Evolutionary conservation across 2,888 invertebrate species (phyloP).

Genomic region (Ptilodon capucinus): DNA sequence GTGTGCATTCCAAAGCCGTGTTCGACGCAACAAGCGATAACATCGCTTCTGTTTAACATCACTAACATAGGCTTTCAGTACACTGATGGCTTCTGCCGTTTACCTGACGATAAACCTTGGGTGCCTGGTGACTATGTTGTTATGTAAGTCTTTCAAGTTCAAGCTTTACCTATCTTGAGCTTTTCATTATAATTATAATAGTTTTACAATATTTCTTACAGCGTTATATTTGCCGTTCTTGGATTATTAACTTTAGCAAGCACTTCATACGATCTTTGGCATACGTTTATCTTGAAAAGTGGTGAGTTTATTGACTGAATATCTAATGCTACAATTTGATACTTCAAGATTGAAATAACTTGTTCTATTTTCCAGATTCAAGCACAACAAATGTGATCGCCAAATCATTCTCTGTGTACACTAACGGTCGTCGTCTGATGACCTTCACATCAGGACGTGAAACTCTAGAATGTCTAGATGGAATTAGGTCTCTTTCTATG

Average conservation of each 20-base stretch:
- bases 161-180: background rate
- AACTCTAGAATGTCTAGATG: slow-evolving; percentile 61
- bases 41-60: slow-evolving; percentile 25
- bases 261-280: slow-evolving; percentile 42
- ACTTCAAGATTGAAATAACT: background rate
- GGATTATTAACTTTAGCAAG: slow-evolving; percentile 38
- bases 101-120: slow-evolving; percentile 43
- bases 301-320: slow-evolving; percentile 26
- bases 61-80: slow-evolving; percentile 27
- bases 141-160: slow-evolving; percentile 28
- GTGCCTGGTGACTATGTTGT: slow-evolving; percentile 36
- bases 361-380: slow-evolving; percentile 28
- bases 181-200: too few relatives aligned
- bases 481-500: slow-evolving; percentile 59
- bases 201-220: slow-evolving; percentile 10
- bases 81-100: slow-evolving; percentile 33
- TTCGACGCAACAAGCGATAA: slow-evolving; percentile 31
- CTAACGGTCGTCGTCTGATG: slow-evolving; percentile 53
- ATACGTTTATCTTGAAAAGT: slow-evolving; percentile 31
- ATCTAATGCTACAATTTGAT: background rate
- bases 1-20: slow-evolving; percentile 47
- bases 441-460: slow-evolving; percentile 37
- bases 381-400: slow-evolving; percentile 15
- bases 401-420: slow-evolving; percentile 41
- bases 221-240: slow-evolving; percentile 22